Base-by-base conservation (phyloP, 1,140 invertebrate genomes). In the Papilio aristodemus region DNA sequence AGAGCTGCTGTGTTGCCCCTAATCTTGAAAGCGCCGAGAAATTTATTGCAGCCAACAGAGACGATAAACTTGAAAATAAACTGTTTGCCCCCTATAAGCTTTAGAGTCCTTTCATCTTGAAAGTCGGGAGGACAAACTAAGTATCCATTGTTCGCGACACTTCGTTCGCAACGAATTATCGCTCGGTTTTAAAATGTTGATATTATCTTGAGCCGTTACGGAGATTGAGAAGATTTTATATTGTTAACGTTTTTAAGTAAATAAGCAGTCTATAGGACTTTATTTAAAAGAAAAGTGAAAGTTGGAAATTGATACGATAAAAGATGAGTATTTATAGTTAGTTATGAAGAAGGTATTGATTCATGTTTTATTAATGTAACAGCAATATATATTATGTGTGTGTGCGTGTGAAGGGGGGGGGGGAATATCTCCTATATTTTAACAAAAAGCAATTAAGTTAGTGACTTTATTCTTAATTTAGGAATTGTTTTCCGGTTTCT, bases 51-150 rank as follows among this genome's bases (percentile, higher is more conserved):
- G 37, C 71, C 72, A 75, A 75, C 58, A 60, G 19, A 78, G 14
- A 71, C 76, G 69, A 69, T 73, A 73, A 75, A 78, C 76, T 78
- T 46, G 64, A 70, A 71, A 75, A 75, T 78, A 73, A 78, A 78
- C 75, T 73, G 68, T 59, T 62, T 71, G 69, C 59, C 68, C 69
- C 41, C 67, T 57, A 58, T 77, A 71, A 77, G 57, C 41, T 41
- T 10, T 57, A 19, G 54, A 67, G 60, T 50, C 37, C 19, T 66
- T 58, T 50, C 38, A 63, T 68, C 41, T 70, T 38, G 25, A 32
- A 54, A 68, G 43, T n/a, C 9, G 41, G 58, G 66, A 71, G 71
- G 67, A 70, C 57, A 32, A 32, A 32, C 27, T 32, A 62, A 50
- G 59, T 58, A 69, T 73, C 70, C 72, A 77, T 77, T 75, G 75